Evolutionary conservation across 2,113 vertebrate species (phyloP).

Genomic region (Tapirus terrestris): DNA sequence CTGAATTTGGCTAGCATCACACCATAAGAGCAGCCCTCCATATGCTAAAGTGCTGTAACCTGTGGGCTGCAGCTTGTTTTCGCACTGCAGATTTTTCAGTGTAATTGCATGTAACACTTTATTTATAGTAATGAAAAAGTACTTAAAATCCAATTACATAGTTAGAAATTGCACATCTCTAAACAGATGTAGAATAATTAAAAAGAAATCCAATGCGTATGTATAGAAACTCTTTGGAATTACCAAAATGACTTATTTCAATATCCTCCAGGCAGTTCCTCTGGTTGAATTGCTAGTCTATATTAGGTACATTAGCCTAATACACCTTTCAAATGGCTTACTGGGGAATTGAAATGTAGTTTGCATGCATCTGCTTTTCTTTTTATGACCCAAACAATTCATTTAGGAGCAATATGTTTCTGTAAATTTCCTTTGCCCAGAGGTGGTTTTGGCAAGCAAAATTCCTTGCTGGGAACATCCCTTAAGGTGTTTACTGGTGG

Average conservation of each 20-base stretch:
- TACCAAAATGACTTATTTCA: slow-evolving; percentile 39
- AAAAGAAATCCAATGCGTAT: slow-evolving; percentile 45
- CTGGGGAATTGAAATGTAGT: background rate
- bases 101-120: slow-evolving; percentile 66
- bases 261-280: background rate
- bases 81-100: slow-evolving; percentile 9
- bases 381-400: background rate
- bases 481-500: background rate
- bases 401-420: background rate
- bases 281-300: background rate
- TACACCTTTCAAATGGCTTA: background rate
- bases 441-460: background rate
- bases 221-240: slow-evolving; percentile 52
- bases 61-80: slow-evolving; percentile 41
- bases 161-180: slow-evolving; percentile 63
- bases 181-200: slow-evolving; percentile 69
- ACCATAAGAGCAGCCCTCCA: background rate
- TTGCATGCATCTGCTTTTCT: background rate
- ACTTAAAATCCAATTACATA: slow-evolving; percentile 70
- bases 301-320: background rate
- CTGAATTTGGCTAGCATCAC: background rate
- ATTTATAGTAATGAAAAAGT: slow-evolving; percentile 72
- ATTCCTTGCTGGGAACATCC: background rate
- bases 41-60: background rate
- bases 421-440: background rate